These are phyloP conservation scores for Pogona vitticeps DNA, from an alignment of 2,113 vertebrate species.

Conservation along the genomic window DNA sequence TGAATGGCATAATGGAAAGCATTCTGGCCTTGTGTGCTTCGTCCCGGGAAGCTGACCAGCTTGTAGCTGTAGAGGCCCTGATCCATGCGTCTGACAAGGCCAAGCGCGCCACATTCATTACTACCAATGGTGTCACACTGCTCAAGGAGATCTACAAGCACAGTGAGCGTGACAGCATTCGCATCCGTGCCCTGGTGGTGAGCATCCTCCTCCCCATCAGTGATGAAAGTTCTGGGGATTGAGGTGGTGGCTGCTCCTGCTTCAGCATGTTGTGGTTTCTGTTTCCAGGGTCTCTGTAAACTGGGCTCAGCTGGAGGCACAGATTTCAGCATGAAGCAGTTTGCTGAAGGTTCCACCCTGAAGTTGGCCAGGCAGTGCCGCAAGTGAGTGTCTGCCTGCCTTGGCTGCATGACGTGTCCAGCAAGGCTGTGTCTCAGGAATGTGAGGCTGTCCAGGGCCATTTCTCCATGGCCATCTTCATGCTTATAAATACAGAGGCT, in stretches of 20 bases:
- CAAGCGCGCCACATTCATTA: constrained; percentile 96
- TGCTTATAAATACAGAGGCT: background rate
- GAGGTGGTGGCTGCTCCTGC: too few species aligned
- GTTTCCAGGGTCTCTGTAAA: constrained; percentile 92
- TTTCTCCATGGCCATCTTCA: background rate
- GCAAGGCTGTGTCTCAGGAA: background rate
- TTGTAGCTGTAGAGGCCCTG: constrained; percentile 93
- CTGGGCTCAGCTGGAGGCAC: constrained; percentile 95
- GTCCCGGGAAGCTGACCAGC: constrained; percentile 85
- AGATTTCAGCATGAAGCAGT: constrained; percentile 99
- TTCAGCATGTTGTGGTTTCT: fast-evolving
- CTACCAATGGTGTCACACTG: constrained; percentile 89
- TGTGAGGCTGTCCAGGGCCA: too few species aligned
- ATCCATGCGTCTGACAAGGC: constrained; percentile 95
- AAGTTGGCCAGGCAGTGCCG: constrained; percentile 96
- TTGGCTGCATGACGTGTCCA: fast-evolving
- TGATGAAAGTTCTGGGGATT: background rate
- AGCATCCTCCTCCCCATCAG: constrained; percentile 40
- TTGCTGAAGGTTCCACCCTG: constrained; percentile 95
- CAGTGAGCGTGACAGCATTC: constrained; percentile 92
- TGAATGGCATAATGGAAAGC: constrained; percentile 91
- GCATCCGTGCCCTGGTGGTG: constrained; percentile 95
- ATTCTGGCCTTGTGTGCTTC: constrained; percentile 92
- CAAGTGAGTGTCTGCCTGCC: constrained; percentile 81
- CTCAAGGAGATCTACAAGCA: constrained; percentile 98